Percentiles rank a stretch among this genome's conserved stretches.
These are phyloP conservation scores for Aphrophora alni DNA, from an alignment of 2,888 invertebrate species.

Conservation along the genomic window DNA sequence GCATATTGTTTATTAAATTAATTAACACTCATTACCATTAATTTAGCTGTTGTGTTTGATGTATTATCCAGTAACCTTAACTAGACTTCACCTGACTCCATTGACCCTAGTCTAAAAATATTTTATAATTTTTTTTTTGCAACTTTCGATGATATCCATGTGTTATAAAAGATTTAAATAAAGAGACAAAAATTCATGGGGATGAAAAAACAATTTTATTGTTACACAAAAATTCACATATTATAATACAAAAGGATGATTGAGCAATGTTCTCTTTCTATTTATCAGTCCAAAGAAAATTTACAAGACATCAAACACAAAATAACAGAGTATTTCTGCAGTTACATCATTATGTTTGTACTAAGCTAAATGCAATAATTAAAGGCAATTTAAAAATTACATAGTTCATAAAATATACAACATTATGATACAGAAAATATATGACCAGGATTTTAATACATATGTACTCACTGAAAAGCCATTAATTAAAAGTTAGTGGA, in stretches of 20 bases:
- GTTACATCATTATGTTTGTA: conserved; percentile 19
- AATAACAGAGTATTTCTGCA: conserved; percentile 29
- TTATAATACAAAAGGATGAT: conserved; percentile 45
- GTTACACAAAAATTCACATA: conserved; percentile 42
- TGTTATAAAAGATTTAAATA: too few species aligned
- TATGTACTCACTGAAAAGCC: conserved; percentile 19
- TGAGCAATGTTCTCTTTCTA: conserved; percentile 45
- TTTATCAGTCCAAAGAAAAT: conserved; percentile 43
- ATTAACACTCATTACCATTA: too few species aligned
- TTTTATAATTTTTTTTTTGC: too few species aligned
- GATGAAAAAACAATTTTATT: conserved; percentile 32
- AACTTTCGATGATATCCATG: too few species aligned
- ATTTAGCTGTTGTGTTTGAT: too few species aligned
- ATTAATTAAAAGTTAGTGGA: conserved; percentile 12
- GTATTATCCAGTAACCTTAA: too few species aligned
- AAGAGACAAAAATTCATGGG: neutral
- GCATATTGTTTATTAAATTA: too few species aligned
- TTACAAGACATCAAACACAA: conserved; percentile 22
- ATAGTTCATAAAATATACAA: conserved; percentile 13
- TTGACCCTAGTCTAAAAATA: too few species aligned
- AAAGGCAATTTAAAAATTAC: conserved; percentile 24
- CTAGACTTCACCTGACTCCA: too few species aligned
- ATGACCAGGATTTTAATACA: neutral
- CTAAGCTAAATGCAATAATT: conserved; percentile 13
- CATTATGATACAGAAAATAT: conserved; percentile 2